Evolutionary conservation across 2,888 invertebrate species (phyloP), one percentile per base, ranked within the genome.

Genomic region (Amiota minor): DNA sequence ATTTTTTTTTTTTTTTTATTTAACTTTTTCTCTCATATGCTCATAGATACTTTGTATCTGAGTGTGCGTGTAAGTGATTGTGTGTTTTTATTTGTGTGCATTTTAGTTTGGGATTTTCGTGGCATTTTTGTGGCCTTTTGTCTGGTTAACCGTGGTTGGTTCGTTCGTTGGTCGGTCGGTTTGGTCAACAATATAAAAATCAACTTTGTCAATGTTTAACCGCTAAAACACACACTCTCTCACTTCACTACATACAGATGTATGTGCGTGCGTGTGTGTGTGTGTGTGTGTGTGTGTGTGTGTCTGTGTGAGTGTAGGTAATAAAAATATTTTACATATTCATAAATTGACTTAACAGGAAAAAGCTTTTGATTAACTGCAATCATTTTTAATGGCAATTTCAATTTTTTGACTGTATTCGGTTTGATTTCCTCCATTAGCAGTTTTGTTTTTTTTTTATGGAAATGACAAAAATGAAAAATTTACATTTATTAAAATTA

Each of bases 131-230:
- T 85, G 88, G 87, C 88, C 87, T 88, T 86, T 86, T 84, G 80
- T 87, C 81, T 88, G 89, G 89, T 88, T 87, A 87, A 88, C 87
- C 88, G 84, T 88, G 86, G 87, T 88, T 88, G 88, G 88, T 86
- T 81, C 67, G 67, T 16, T 68, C 50, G 20, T 68, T 35, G 50
- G 67, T 50, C 46, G 50, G 20, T 50, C 35, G 20, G 35, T 81
- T 79, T 80, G 85, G 86, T 85, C 84, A 85, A 81, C 85, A 84
- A 50, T 49, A 70, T 70, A 62, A 78, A 79, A 76, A 79, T 75
- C 78, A 80, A 83, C 78, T 81, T 81, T 82, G 82, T 83, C 82
- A 81, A 81, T 73, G 76, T 73, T 74, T 78, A 84, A 85, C 87
- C 88, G 79, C 87, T 82, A 83, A 82, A 83, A 78, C 16, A 49